These are phyloP conservation scores for Eristalis pertinax DNA, from an alignment of 2,888 invertebrate species.

Conservation along the genomic window DNA sequence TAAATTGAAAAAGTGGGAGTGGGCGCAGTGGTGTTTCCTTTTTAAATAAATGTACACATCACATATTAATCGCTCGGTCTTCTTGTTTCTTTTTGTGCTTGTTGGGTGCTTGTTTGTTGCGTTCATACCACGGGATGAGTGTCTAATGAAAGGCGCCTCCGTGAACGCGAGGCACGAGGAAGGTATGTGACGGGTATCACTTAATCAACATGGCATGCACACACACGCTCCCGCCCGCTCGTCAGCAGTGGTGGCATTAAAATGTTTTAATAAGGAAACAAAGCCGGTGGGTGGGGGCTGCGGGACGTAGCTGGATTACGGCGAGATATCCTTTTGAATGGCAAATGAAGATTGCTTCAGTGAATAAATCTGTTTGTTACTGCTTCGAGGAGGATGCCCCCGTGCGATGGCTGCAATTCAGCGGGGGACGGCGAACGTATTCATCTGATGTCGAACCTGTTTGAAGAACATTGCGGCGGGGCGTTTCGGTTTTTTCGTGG, in stretches of 20 bases:
- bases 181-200: conserved; percentile 10
- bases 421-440: background rate
- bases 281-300: background rate
- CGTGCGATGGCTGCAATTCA: conserved; percentile 12
- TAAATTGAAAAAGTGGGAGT: background rate
- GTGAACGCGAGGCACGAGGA: background rate
- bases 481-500: background rate
- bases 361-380: conserved; percentile 17
- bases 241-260: conserved; percentile 11
- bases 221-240: background rate
- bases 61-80: conserved; percentile 3
- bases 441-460: conserved; percentile 6
- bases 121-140: background rate
- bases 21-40: conserved; percentile 5
- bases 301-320: background rate
- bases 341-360: conserved; percentile 2
- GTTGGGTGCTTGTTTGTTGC: background rate
- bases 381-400: background rate
- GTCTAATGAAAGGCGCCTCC: conserved; percentile 11
- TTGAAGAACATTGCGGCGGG: background rate
- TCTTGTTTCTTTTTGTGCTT: background rate
- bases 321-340: conserved; percentile 16
- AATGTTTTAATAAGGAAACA: conserved; percentile 38
- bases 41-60: conserved; percentile 1
- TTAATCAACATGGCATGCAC: conserved; percentile 29